Percentiles rank a stretch among this genome's conserved stretches.
Conservation (phyloP, 2,888 invertebrate species). For the Endotricha flammealis region DNA sequence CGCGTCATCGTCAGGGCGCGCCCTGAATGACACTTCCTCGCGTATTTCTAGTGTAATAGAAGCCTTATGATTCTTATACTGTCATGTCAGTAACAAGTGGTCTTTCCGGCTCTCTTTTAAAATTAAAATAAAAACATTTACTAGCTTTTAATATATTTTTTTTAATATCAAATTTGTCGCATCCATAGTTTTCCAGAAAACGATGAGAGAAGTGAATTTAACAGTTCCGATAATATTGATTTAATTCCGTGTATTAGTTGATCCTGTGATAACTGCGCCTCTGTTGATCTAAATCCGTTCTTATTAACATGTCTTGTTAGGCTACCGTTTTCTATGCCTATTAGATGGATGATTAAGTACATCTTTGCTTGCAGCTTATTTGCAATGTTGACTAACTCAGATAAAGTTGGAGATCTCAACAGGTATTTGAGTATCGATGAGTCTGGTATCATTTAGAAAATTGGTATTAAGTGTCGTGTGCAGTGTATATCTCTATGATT, state of each 20-base stretch:
- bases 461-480: too few species aligned
- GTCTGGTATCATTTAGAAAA: too few species aligned
- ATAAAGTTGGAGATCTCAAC: background rate
- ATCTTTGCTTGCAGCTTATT: slow-evolving; percentile 14
- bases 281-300: slow-evolving; percentile 26
- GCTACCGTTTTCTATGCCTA: slow-evolving; percentile 26
- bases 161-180: slow-evolving; percentile 6
- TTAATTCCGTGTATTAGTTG: slow-evolving; percentile 32
- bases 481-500: too few species aligned
- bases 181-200: slow-evolving; percentile 22
- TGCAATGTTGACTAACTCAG: slow-evolving; percentile 3
- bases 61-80: too few species aligned
- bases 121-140: too few species aligned
- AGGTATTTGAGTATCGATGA: too few species aligned
- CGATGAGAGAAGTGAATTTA: slow-evolving; percentile 30
- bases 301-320: slow-evolving; percentile 42
- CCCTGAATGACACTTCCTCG: too few species aligned
- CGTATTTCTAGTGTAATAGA: too few species aligned
- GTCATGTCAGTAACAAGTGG: too few species aligned
- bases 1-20: too few species aligned
- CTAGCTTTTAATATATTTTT: too few species aligned
- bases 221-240: slow-evolving; percentile 38
- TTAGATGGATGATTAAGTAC: slow-evolving; percentile 18
- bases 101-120: too few species aligned
- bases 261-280: slow-evolving; percentile 29